phyloP scores from a whole-genome alignment of 2,888 invertebrate species.

The Xanthorhoe spadicearia region DNA sequence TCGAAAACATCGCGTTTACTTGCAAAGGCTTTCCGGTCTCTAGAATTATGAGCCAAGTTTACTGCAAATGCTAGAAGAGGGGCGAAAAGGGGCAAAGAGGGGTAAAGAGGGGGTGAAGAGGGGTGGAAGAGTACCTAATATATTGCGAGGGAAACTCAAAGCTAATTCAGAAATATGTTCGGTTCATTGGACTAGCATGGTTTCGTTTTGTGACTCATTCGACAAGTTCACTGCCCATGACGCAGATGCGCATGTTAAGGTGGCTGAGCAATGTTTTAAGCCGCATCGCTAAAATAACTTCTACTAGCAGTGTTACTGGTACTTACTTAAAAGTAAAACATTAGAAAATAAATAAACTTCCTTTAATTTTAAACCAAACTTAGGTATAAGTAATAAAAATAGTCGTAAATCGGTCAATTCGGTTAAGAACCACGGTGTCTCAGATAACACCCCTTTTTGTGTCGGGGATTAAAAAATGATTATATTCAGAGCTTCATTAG shows the following conservation, averaged over 20 bases:
- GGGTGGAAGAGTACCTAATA: slow-evolving; percentile 52
- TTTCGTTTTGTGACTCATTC: slow-evolving; percentile 21
- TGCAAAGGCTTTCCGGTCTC: slow-evolving; percentile 67
- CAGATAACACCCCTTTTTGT: too few species aligned
- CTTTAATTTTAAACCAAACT: too few species aligned
- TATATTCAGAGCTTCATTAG: background rate
- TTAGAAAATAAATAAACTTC: too few species aligned
- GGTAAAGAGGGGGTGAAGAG: slow-evolving; percentile 16
- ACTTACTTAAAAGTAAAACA: too few species aligned
- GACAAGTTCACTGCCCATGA: too few species aligned
- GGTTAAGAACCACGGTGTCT: too few species aligned
- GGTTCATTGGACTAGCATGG: slow-evolving; percentile 25
- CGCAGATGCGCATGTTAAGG: too few species aligned
- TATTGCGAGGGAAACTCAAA: slow-evolving; percentile 41
- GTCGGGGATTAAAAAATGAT: too few species aligned
- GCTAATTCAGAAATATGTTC: slow-evolving; percentile 31
- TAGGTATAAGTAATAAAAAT: too few species aligned
- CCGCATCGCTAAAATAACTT: background rate
- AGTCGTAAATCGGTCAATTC: too few species aligned
- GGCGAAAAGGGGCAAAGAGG: slow-evolving; percentile 32
- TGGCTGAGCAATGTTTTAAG: too few species aligned
- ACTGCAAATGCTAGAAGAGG: slow-evolving; percentile 51
- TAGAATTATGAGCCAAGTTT: slow-evolving; percentile 74
- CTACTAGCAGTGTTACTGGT: too few species aligned
- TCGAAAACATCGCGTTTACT: slow-evolving; percentile 68